Evolutionary conservation across 2,113 vertebrate species (phyloP).

Genomic region (Brevimyrus niger): DNA sequence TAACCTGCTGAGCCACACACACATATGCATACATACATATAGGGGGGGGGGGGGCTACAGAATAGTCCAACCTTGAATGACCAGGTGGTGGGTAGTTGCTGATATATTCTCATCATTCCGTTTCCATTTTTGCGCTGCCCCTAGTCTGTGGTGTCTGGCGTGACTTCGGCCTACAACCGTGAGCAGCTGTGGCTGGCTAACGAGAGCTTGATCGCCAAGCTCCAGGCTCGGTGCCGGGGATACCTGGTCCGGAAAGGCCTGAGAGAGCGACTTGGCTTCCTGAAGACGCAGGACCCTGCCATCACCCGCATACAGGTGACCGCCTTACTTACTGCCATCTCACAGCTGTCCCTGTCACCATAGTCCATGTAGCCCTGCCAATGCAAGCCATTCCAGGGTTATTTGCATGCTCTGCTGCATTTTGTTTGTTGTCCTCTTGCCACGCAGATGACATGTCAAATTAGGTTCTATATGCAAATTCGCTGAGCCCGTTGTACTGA

Average conservation of each 20-base stretch:
- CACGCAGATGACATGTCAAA: too few species aligned
- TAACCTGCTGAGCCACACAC: too few species aligned
- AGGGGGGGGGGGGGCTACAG: not conserved
- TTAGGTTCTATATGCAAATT: not conserved
- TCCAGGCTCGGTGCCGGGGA: constrained; percentile 87
- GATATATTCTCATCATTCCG: not conserved
- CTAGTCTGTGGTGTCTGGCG: constrained; percentile 78
- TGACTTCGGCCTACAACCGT: constrained; percentile 90
- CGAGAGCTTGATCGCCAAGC: constrained; percentile 76
- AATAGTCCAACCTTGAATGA: not conserved
- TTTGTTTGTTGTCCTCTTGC: not conserved
- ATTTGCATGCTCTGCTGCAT: not conserved
- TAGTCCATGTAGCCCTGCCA: not conserved
- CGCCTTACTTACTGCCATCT: not conserved
- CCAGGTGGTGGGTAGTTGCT: too few species aligned
- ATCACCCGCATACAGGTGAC: constrained; percentile 87
- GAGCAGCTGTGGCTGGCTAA: constrained; percentile 95
- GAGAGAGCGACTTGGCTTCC: constrained; percentile 71
- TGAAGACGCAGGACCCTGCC: constrained; percentile 80
- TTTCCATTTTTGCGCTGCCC: not conserved
- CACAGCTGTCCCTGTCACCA: not conserved
- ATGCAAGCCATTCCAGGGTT: not conserved
- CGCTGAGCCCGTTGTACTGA: not conserved
- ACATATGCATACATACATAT: not conserved
- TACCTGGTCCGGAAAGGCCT: constrained; percentile 77